phyloP scores from a whole-genome alignment of 1,140 invertebrate species.

The Drosophila fuyamai region DNA sequence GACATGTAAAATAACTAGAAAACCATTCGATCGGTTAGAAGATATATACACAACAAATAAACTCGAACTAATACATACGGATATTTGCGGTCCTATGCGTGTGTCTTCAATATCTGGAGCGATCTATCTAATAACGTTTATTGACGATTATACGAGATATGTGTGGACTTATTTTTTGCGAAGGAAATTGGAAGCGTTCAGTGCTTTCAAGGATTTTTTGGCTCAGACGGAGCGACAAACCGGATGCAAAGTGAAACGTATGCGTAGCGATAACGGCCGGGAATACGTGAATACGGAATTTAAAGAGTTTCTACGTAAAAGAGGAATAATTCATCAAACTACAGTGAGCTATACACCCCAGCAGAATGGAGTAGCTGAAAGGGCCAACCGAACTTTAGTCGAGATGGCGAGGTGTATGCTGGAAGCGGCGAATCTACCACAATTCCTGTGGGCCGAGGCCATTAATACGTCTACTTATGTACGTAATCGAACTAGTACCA shows the following conservation, averaged over 20 bases:
- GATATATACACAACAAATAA: too few species aligned
- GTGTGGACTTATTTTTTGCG: neutral
- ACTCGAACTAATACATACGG: too few species aligned
- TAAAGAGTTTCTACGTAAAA: neutral
- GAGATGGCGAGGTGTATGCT: constrained; percentile 3
- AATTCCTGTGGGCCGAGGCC: neutral
- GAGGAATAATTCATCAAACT: neutral
- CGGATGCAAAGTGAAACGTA: neutral
- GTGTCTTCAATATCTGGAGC: too few species aligned
- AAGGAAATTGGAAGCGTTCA: neutral
- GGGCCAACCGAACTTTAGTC: neutral
- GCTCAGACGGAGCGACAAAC: neutral
- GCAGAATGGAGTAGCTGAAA: constrained; percentile 5
- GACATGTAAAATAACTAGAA: too few species aligned
- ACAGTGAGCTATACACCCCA: neutral
- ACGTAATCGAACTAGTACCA: too few species aligned
- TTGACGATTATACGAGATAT: neutral
- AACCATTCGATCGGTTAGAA: too few species aligned
- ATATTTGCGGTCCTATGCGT: too few species aligned
- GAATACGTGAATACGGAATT: constrained; percentile 2
- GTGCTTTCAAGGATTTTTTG: neutral
- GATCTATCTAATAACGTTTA: constrained; percentile 4
- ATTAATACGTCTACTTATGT: neutral
- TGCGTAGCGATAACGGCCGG: constrained; percentile 4
- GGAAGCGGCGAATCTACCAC: neutral